Conservation (phyloP, 1,140 invertebrate genomes). For the Aphelenchoides avenae region DNA sequence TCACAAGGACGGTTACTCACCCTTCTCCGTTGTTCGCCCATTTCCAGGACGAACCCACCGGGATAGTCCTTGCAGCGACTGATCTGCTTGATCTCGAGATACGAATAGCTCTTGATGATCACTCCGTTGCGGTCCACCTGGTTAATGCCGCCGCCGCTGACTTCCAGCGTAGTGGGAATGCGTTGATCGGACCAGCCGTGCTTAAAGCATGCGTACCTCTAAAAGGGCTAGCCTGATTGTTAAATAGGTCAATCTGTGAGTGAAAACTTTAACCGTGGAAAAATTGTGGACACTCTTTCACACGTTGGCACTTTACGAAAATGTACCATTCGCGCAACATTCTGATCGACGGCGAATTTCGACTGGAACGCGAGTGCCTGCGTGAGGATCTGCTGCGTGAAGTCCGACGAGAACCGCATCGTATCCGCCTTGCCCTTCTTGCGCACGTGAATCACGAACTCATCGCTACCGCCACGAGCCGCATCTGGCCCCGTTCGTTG, state of each 20-base stretch:
- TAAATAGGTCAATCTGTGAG: conserved; percentile 15
- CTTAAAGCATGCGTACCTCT: conserved; percentile 86
- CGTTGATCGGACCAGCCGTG: conserved; percentile 88
- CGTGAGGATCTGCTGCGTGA: conserved; percentile 82
- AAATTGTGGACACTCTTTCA: conserved; percentile 6
- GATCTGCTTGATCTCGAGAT: conserved; percentile 83
- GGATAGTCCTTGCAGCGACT: conserved; percentile 66
- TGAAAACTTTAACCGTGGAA: conserved; percentile 6
- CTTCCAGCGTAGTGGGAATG: conserved; percentile 79
- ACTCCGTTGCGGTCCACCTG: conserved; percentile 80
- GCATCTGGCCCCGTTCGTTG: conserved; percentile 11
- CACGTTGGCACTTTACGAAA: conserved; percentile 27
- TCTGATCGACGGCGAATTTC: conserved; percentile 41
- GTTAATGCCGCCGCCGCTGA: conserved; percentile 80
- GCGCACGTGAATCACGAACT: conserved; percentile 80
- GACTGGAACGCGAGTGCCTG: conserved; percentile 75
- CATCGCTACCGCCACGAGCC: conserved; percentile 59
- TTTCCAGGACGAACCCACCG: conserved; percentile 74
- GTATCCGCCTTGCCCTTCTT: conserved; percentile 81
- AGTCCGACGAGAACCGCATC: conserved; percentile 95
- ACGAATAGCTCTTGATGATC: conserved; percentile 66
- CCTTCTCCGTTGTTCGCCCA: conserved; percentile 52
- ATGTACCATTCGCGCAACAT: conserved; percentile 39
- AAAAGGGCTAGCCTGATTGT: conserved; percentile 53
- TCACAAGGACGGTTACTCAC: conserved; percentile 29